Percentiles rank a stretch among this genome's conserved stretches.
Evolutionary conservation across 2,888 invertebrate species (phyloP).

Genomic region (Synanthedon vespiformis): DNA sequence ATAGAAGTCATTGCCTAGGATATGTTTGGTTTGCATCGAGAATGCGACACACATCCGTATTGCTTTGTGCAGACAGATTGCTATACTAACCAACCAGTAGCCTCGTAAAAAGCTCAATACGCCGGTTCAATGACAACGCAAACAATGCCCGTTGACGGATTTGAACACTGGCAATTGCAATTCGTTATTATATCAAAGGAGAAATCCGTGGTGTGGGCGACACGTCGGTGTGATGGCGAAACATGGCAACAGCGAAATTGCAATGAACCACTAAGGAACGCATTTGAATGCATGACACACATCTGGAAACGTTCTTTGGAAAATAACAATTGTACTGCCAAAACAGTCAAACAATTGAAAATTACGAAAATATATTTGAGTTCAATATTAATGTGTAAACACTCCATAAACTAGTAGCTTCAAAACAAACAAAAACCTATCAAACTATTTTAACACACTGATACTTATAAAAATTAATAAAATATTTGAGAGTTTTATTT

Average conservation of each 20-base stretch:
- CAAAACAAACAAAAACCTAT: too few species aligned
- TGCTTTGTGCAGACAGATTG: neutral
- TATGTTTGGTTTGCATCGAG: neutral
- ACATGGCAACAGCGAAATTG: constrained; percentile 28
- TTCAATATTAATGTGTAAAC: too few species aligned
- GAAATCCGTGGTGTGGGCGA: constrained; percentile 55
- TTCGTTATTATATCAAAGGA: constrained; percentile 55
- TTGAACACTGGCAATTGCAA: constrained; percentile 36
- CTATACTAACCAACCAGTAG: constrained; percentile 14
- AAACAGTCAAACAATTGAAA: neutral
- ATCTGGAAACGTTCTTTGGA: constrained; percentile 1
- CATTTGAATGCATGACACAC: constrained; percentile 37
- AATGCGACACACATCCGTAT: neutral
- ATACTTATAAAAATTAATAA: too few species aligned
- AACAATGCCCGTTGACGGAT: constrained; percentile 42
- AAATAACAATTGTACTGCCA: neutral
- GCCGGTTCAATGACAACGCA: constrained; percentile 49
- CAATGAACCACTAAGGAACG: constrained; percentile 35
- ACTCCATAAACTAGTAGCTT: too few species aligned
- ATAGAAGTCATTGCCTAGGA: too few species aligned
- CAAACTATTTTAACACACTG: too few species aligned
- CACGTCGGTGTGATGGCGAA: constrained; percentile 29
- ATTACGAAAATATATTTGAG: too few species aligned
- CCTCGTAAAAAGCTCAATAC: constrained; percentile 29
- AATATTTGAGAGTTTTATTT: neutral